Evolutionary conservation across 2,113 vertebrate species (phyloP).

Genomic region (Gasterosteus nipponicus): DNA sequence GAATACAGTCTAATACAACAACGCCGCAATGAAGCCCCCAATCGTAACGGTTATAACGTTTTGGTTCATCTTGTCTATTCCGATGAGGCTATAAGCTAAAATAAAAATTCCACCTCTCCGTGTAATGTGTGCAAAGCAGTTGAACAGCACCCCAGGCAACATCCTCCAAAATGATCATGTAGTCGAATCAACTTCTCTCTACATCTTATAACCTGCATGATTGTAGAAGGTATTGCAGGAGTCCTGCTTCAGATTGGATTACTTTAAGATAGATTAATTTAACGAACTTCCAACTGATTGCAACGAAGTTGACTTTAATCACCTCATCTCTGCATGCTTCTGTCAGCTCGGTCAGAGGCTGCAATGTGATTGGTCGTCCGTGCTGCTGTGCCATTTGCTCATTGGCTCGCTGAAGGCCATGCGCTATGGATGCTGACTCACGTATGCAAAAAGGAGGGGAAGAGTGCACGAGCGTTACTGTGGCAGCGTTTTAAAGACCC

Average conservation of each 20-base stretch:
- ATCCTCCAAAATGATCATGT: background rate
- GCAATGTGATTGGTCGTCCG: slow-evolving; percentile 44
- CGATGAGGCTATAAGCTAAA: background rate
- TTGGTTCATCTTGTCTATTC: background rate
- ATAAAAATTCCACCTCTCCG: background rate
- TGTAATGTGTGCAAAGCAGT: background rate
- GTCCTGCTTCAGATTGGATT: background rate
- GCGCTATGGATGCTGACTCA: slow-evolving; percentile 69
- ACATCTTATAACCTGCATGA: background rate
- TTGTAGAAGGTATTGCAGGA: background rate
- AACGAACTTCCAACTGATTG: slow-evolving; percentile 4
- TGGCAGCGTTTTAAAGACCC: slow-evolving; percentile 62
- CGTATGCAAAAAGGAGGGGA: slow-evolving; percentile 21
- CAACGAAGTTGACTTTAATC: slow-evolving; percentile 18
- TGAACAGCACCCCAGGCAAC: background rate
- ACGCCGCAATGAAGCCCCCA: background rate
- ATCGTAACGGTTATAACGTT: background rate
- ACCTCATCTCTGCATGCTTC: slow-evolving; percentile 17
- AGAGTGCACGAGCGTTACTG: slow-evolving; percentile 34
- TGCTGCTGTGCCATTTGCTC: slow-evolving; percentile 45
- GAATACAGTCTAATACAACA: background rate
- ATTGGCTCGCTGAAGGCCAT: slow-evolving; percentile 58
- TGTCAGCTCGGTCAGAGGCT: slow-evolving; percentile 46
- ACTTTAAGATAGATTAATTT: background rate
- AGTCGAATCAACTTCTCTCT: background rate